Evolutionary conservation across 2,113 vertebrate genomes (phyloP), one percentile per base, ranked within the genome.

Genomic region (Spilogale gracilis): DNA sequence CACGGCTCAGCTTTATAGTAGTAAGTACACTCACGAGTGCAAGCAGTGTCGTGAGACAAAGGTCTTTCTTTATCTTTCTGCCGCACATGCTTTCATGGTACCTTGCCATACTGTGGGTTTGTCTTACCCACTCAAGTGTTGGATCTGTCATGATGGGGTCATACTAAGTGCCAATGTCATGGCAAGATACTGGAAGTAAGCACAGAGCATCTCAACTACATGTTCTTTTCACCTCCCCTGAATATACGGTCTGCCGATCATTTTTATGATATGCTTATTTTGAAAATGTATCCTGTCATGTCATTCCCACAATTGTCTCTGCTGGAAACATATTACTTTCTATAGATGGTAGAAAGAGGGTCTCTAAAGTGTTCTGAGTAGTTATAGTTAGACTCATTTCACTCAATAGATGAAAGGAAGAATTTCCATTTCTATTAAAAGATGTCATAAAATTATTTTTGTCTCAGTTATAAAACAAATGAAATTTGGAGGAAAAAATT

Each of bases 41-140:
- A 94, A 98, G 97, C 94, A 93, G 61, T 91, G 69, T 82, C 50
- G 11, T 52, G 92, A 98, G 94, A 97, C 95, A 97, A 96, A 17
- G 56, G 10, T 18, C 81, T 73, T 88, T 67, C 83, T 84, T 80
- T 88, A n/a, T 52, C 65, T 54, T 52, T 11, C 23, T 21, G 32
- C 16, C 18, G 4, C 10, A 0, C 12, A 20, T n/a, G 30, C 43
- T 82, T 87, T 81, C 32, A 16, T 65, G 80, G 23, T 21, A 13
- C 38, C 50, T 50, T 56, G 56, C 45, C 54, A 80, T 80, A 92
- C 92, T 94, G 52, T 78, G 84, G 43, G 60, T 96, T 89, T 92
- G 13, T 93, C 71, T 14, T 79, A 48, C 81, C 60, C 95, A 85
- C n/a, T 1, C 43, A 43, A 85, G 21, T 93, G 48, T 95, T 93